A percentile compares a stretch with the other conserved stretches of the same genome.
Conservation (phyloP, 2,113 vertebrate species). For the Erythrocercus mccallii region DNA sequence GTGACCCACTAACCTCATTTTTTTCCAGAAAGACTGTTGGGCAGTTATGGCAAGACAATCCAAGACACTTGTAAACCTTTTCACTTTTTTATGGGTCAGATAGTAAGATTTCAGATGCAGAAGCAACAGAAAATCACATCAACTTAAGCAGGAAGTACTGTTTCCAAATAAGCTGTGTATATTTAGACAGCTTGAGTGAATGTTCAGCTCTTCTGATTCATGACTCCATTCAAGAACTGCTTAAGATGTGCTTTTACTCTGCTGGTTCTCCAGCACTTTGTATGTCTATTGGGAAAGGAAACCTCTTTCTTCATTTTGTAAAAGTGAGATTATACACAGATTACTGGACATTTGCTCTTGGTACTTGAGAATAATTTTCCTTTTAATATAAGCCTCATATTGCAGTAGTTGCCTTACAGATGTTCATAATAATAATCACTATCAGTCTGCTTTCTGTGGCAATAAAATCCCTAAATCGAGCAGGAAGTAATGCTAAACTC, state of each 20-base stretch:
- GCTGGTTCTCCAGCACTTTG: not conserved
- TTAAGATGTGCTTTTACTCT: not conserved
- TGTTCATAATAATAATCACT: constrained; percentile 30
- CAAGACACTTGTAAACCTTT: not conserved
- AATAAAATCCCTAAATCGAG: constrained; percentile 29
- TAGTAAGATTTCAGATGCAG: not conserved
- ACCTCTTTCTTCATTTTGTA: not conserved
- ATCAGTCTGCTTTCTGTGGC: constrained; percentile 36
- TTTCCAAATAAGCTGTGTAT: not conserved
- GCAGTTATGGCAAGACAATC: not conserved
- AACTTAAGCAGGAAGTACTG: not conserved
- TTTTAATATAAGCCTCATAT: constrained; percentile 1
- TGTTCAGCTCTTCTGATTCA: not conserved
- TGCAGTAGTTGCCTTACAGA: constrained; percentile 4
- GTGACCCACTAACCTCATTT: constrained; percentile 20
- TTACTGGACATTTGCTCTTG: constrained; percentile 1
- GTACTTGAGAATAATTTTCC: not conserved
- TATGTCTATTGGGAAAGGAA: not conserved
- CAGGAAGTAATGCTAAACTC: constrained; percentile 14
- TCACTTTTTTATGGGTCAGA: not conserved
- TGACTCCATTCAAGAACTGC: not conserved
- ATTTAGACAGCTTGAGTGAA: not conserved
- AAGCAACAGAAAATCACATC: not conserved
- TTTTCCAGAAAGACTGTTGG: not conserved
- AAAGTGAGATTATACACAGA: not conserved